Base-by-base conservation (phyloP, 2,888 invertebrate species). In the Macrophya alboannulata region DNA sequence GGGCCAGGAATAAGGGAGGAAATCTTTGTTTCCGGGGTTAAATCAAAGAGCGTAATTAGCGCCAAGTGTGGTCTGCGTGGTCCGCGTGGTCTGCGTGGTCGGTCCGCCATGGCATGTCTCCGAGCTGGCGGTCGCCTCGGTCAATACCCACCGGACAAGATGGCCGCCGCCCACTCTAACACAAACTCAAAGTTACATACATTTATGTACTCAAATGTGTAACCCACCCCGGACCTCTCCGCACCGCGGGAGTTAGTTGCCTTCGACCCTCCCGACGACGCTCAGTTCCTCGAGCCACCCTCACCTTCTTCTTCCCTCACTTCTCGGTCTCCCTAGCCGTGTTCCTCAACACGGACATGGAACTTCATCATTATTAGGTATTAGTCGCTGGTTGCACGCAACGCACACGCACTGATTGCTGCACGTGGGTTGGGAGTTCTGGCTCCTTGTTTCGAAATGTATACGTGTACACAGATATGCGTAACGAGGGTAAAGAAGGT, bases 91-190 rank as follows among this genome's bases (percentile, higher is more conserved):
- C 82, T 31, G 82, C 65, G 91, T 91, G 90, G 92, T 91, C 72
- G 72, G 87, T 90, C 90, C 90, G 92, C 91, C 90, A 90, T 90
- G 89, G 91, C 91, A 90, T 90, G 91, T 91, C 91, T 90, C 91
- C 90, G 89, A 86, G 88, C 86, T 86, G 92, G 92, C 92, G 90
- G 90, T 90, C 93, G 92, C 90, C 91, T 93, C 93, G 93, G 93
- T 93, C 93, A 93, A 93, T 93, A 93, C 93, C 93, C 93, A 93
- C 93, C 93, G 93, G 93, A 93, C 93, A 93, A 93, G 93, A 93
- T 93, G 93, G 93, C 93, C 92, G 93, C 93, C 93, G 93, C 93
- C 93, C 93, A 93, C 92, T 92, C 93, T 90, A 92, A 93, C 93
- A 93, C 93, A 91, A 92, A 91, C 93, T 91, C 92, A 91, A 92